Evolutionary conservation across 2,113 vertebrate species (phyloP).

Genomic region (Laticauda colubrina): DNA sequence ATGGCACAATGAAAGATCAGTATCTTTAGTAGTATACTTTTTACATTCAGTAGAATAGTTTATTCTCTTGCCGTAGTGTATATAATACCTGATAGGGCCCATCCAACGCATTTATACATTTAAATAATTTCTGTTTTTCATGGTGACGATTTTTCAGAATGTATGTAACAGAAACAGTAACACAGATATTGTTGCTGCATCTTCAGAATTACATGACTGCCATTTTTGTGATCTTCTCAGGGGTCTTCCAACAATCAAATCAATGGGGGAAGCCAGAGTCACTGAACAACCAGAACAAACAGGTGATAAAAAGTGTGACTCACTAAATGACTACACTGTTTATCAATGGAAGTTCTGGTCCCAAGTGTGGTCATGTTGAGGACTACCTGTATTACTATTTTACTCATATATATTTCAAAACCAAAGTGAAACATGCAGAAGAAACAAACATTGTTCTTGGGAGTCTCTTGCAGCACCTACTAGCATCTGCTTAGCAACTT

Average conservation of each 20-base stretch:
- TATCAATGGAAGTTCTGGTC: background rate
- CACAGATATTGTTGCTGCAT: background rate
- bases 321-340: background rate
- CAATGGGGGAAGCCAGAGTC: background rate
- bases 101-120: background rate
- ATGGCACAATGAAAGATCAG: background rate
- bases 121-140: background rate
- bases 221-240: background rate
- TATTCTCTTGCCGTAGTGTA: background rate
- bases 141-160: background rate
- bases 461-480: background rate
- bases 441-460: background rate
- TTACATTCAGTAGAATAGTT: background rate
- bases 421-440: background rate
- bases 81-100: background rate
- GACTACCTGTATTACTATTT: background rate
- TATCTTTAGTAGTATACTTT: background rate
- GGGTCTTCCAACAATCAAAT: background rate
- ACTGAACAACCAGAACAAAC: background rate
- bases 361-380: background rate
- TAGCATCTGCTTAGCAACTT: background rate
- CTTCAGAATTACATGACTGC: background rate
- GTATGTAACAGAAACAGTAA: background rate
- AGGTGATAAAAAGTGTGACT: background rate
- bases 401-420: background rate